Conservation (phyloP, 2,888 invertebrate genomes). For the Anthophora plumipes region DNA sequence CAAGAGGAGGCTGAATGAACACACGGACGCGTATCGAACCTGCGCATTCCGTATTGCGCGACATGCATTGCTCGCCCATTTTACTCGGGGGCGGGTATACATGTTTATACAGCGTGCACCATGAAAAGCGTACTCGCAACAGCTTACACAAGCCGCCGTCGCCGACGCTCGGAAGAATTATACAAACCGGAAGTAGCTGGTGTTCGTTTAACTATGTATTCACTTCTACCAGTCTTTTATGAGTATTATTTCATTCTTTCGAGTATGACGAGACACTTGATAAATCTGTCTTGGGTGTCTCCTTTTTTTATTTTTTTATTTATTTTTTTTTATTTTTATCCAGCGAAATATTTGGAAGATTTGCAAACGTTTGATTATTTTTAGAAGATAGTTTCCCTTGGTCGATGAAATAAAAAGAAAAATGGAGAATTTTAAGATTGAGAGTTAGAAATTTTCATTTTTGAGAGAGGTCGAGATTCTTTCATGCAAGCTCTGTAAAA, state of each 20-base stretch:
- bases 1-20: slow-evolving; percentile 59
- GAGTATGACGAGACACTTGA: not conserved
- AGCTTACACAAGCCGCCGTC: slow-evolving; percentile 45
- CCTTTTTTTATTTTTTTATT: not conserved
- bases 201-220: slow-evolving; percentile 17
- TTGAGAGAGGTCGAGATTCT: too few species aligned
- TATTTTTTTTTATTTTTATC: not conserved
- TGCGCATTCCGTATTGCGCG: slow-evolving; percentile 65
- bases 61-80: slow-evolving; percentile 66
- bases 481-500: too few species aligned
- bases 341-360: too few species aligned
- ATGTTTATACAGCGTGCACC: slow-evolving; percentile 58
- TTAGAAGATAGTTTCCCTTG: too few species aligned
- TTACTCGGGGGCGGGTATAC: slow-evolving; percentile 50
- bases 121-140: slow-evolving; percentile 47
- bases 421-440: too few species aligned
- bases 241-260: not conserved
- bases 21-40: slow-evolving; percentile 63
- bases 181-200: slow-evolving; percentile 15
- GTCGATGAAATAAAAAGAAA: too few species aligned
- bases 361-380: too few species aligned
- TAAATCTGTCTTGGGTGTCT: not conserved
- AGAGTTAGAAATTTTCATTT: too few species aligned
- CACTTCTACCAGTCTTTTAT: not conserved
- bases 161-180: slow-evolving; percentile 18